Evolutionary conservation across 2,113 vertebrate genomes (phyloP).

Genomic region (Cheilinus undulatus): DNA sequence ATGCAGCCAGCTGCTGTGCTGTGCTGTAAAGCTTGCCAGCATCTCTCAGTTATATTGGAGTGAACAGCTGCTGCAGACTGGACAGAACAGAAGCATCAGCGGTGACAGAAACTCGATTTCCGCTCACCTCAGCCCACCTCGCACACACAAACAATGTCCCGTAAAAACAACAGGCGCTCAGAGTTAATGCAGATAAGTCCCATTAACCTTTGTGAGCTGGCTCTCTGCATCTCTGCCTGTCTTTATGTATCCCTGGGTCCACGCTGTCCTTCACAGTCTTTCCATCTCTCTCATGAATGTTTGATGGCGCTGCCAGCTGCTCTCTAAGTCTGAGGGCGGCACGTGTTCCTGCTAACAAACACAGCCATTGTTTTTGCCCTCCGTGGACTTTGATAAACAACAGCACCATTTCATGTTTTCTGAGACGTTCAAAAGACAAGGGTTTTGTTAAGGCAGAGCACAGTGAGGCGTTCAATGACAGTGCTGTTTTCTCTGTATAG

Average conservation of each 20-base stretch:
- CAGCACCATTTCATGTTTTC: not conserved
- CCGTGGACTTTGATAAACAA: constrained; percentile 29
- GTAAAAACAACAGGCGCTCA: constrained; percentile 33
- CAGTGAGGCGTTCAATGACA: not conserved
- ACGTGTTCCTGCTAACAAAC: constrained; percentile 55
- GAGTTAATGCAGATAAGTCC: constrained; percentile 52
- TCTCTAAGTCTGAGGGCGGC: constrained; percentile 62
- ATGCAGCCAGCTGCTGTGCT: not conserved
- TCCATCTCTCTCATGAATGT: constrained; percentile 76
- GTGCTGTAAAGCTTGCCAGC: not conserved
- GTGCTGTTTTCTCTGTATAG: constrained; percentile 33
- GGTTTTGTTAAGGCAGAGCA: not conserved
- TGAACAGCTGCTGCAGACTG: constrained; percentile 30
- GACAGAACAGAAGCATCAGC: constrained; percentile 7
- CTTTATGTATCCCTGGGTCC: constrained; percentile 47
- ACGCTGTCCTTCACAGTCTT: constrained; percentile 65
- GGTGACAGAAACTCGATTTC: constrained; percentile 44
- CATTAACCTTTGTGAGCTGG: constrained; percentile 50
- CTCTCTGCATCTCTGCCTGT: constrained; percentile 20
- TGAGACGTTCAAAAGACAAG: not conserved
- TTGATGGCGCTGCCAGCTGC: constrained; percentile 74
- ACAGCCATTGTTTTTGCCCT: constrained; percentile 48
- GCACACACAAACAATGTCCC: constrained; percentile 17
- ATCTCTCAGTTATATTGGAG: not conserved
- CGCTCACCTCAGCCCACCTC: constrained; percentile 38